These are phyloP conservation scores for Cerastis rubricosa DNA, from an alignment of 2,888 invertebrate species.

Conservation along the genomic window DNA sequence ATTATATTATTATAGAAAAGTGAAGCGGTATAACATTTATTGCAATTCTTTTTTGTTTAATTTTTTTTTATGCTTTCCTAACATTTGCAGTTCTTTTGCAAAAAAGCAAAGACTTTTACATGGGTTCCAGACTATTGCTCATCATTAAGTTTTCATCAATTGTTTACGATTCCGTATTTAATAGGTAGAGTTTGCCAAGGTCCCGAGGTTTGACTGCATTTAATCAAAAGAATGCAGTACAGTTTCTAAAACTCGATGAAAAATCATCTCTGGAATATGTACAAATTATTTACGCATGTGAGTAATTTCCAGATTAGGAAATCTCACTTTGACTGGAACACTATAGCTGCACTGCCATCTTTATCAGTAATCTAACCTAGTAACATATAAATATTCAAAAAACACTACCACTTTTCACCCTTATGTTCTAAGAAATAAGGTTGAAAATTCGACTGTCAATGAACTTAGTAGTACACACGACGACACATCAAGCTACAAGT, in stretches of 20 bases:
- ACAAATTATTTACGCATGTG: neutral
- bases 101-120: neutral
- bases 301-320: neutral
- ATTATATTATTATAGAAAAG: constrained; percentile 5
- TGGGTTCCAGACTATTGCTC: neutral
- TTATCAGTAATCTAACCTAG: neutral
- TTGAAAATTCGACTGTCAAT: neutral
- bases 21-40: neutral
- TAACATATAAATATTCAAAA: neutral
- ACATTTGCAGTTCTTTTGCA: neutral
- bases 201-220: neutral
- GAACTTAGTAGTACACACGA: neutral
- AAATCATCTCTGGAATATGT: constrained; percentile 26
- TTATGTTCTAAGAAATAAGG: neutral
- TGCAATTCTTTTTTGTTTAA: neutral
- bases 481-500: too few relatives aligned
- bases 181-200: neutral
- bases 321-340: neutral
- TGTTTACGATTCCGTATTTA: neutral
- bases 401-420: neutral
- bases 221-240: neutral
- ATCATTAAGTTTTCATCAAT: constrained; percentile 2
- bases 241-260: neutral
- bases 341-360: neutral
- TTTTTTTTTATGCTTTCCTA: neutral